Base-by-base conservation (phyloP, 2,888 invertebrate species). In the Cheilosia pagana region DNA sequence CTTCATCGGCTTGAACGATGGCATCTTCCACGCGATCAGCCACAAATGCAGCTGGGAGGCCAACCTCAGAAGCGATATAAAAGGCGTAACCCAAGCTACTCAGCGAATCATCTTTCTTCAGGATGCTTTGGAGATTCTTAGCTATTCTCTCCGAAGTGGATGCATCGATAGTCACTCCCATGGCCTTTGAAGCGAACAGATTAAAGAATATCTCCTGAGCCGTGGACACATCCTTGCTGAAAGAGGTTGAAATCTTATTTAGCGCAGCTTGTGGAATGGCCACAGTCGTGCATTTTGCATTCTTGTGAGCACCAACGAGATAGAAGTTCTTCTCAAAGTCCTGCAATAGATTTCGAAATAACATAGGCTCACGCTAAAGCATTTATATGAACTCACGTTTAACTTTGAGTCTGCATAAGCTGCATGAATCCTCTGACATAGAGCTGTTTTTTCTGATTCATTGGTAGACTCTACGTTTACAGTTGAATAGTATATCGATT, bases 1-100 rank as follows among this genome's bases (percentile, higher is more conserved):
- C 96, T 93, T 99, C 98, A 92, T 99, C 99, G 1, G 98, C 98
- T 89, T 98, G 98, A 3, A 97, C 95, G 79, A 99, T 93, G n/a
- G 97, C 96, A 90, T 98, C 98, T 92, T 98, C 98, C 25, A 98
- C 95, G 68, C 96, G 95, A 79, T 96, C 95, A 52, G 94, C 94
- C 52, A 94, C 93, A 89, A 95, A 94, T 57, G 93, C 93, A 16
- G 95, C 95, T 90, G 93, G 92, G 0, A 92, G 76, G 0, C 93
- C 94, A 87, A 98, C 92, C 87, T 95, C 94, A 53, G 96, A 93
- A n/a, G 97, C 97, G 63, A 96, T 94, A 77, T 95, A 95, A 88
- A 98, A 96, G 39, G 96, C 95, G 89, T 97, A 96, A 0, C 96
- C 98, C 83, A 98, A 94, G 89, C 96, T 98, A 52, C 93, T 93